A percentile compares a stretch with the other conserved stretches of the same genome.
phyloP scores from a whole-genome alignment of 1,140 invertebrate genomes.

The Dufourea novaeangliae region DNA sequence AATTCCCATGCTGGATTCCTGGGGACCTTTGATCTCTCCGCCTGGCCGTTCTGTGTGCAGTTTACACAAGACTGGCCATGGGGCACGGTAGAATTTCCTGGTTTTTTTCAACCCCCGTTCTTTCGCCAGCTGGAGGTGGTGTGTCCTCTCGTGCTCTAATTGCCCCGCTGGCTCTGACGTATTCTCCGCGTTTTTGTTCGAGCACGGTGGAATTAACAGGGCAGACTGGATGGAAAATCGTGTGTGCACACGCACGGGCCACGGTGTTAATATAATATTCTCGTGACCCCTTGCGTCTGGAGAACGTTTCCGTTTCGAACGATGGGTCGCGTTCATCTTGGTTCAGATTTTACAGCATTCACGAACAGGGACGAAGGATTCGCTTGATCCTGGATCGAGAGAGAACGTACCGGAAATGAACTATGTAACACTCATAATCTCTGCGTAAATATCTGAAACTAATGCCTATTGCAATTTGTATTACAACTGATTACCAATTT shows the following conservation, averaged over 20 bases:
- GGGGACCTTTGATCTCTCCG: slow-evolving; percentile 55
- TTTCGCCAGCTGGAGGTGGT: slow-evolving; percentile 3
- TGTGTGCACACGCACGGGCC: slow-evolving; percentile 10
- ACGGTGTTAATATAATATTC: slow-evolving; percentile 36
- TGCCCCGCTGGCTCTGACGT: slow-evolving; percentile 54
- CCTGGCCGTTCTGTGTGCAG: slow-evolving; percentile 35
- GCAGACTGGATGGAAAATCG: slow-evolving; percentile 52
- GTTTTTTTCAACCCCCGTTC: slow-evolving; percentile 10
- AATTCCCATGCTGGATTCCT: slow-evolving; percentile 30
- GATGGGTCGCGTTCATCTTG: not conserved
- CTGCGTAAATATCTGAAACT: too few relatives aligned
- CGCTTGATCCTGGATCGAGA: too few relatives aligned
- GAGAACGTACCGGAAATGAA: too few relatives aligned
- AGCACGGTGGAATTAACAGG: slow-evolving; percentile 49
- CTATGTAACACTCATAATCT: too few relatives aligned
- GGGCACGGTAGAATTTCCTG: slow-evolving; percentile 37
- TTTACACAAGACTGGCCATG: slow-evolving; percentile 53
- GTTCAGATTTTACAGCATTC: not conserved
- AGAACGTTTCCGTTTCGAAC: not conserved
- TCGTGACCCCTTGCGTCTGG: not conserved
- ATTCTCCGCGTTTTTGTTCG: slow-evolving; percentile 45
- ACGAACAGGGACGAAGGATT: too few relatives aligned
- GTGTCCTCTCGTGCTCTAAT: slow-evolving; percentile 63
- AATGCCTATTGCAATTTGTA: too few relatives aligned
- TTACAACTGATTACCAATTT: not conserved